Base-by-base conservation (phyloP, 2,113 vertebrate species). In the Pangasianodon gigas region DNA sequence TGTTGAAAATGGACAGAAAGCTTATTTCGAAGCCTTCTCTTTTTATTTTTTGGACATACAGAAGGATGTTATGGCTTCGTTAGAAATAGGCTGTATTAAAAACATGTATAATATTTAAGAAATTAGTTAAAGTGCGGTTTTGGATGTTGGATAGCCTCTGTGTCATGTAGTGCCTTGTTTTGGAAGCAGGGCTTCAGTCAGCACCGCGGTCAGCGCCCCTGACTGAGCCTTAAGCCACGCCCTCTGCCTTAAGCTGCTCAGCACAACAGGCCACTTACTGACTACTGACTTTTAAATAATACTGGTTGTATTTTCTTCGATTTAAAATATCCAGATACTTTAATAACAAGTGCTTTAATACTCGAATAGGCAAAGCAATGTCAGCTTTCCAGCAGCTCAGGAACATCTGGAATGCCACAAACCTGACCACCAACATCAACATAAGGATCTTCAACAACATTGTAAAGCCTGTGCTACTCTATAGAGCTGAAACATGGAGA, bases 191-290 rank as follows among this genome's bases (percentile, higher is more conserved):
- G 44, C 19, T 44, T 69, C 21, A 62, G 5, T 85, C 84, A 85
- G 84, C 84, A 85, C 84, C 84, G 14, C 62, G 84, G 84, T 32
- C 84, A 85, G 84, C 62, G 69, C 84, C 62, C 84, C 56, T 79
- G 14, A 75, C 37, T 71, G 51, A 56, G 75, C 92, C 26, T n/a
- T 65, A 54, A 82, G 79, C 83, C 71, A 67, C 85, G 56, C 62
- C 85, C 41, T 32, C 74, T 62, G 26, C 44, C 26, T 85, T 29
- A 65, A 29, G 1, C 13, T 3, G 29, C 26, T 52, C 46, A 51
- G 69, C 4, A 41, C 44, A 48, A 79, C 44, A 79, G 8, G 3
- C 24, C 8, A 48, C 10, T 48, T 48, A 6, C 24, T 48, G 71
- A 4, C 9, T 44, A 75, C 37, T 75, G 19, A 75, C 19, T 74